phyloP scores from a whole-genome alignment of 2,888 invertebrate genomes.

The Tenthredo livida region DNA sequence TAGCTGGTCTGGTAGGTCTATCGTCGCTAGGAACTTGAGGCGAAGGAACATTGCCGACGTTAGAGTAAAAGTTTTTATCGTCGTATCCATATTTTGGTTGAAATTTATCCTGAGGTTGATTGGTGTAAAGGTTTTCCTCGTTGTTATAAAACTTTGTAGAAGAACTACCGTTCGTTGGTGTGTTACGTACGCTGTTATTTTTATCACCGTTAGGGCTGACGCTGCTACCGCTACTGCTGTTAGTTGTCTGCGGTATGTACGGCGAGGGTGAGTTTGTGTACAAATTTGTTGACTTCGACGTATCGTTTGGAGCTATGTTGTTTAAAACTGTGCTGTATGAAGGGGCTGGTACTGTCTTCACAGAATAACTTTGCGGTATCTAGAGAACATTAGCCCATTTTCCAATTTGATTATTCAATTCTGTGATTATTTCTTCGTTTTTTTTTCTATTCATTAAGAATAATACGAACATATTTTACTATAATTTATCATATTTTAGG shows the following conservation, averaged over 20 bases:
- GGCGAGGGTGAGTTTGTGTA: slow-evolving; percentile 75
- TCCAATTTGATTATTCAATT: slow-evolving; percentile 48
- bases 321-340: slow-evolving; percentile 87
- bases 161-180: slow-evolving; percentile 67
- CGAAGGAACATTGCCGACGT: slow-evolving; percentile 72
- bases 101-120: slow-evolving; percentile 70
- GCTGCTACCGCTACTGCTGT: slow-evolving; percentile 61
- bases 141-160: slow-evolving; percentile 65
- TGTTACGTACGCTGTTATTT: slow-evolving; percentile 69
- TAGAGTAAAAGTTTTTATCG: slow-evolving; percentile 75
- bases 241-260: slow-evolving; percentile 65
- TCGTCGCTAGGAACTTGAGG: slow-evolving; percentile 71
- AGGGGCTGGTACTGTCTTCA: slow-evolving; percentile 86
- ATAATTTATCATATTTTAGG: slow-evolving; percentile 30
- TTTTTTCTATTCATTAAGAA: background rate
- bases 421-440: background rate
- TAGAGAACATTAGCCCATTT: slow-evolving; percentile 76
- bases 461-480: background rate
- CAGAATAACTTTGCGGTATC: slow-evolving; percentile 88
- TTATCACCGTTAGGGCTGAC: slow-evolving; percentile 63
- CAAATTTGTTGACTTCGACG: slow-evolving; percentile 66
- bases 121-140: slow-evolving; percentile 72
- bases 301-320: slow-evolving; percentile 75
- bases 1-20: slow-evolving; percentile 65
- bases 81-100: slow-evolving; percentile 72